A percentile compares a stretch with the other conserved stretches of the same genome.
These are phyloP conservation scores for Amblyteles armatorius DNA, from an alignment of 2,888 invertebrate species.

Conservation along the genomic window DNA sequence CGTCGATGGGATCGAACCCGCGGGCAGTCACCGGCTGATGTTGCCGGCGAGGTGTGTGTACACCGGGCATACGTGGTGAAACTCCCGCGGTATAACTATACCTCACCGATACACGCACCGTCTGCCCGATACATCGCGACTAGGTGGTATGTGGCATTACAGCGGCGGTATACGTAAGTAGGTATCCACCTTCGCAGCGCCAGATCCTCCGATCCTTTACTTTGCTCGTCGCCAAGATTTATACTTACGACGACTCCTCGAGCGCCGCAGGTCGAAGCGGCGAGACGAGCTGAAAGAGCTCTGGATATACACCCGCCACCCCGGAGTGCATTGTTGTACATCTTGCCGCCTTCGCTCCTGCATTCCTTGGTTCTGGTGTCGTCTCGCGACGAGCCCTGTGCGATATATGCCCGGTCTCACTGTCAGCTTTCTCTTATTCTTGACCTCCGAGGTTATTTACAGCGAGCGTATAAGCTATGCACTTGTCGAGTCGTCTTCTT, in stretches of 20 bases:
- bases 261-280: slow-evolving; percentile 56
- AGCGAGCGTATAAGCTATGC: slow-evolving; percentile 8
- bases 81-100: slow-evolving; percentile 25
- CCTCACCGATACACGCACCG: background rate
- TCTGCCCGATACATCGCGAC: background rate
- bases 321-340: slow-evolving; percentile 57
- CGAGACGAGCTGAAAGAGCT: slow-evolving; percentile 54
- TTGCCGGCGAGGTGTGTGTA: slow-evolving; percentile 19
- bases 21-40: slow-evolving; percentile 36
- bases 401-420: slow-evolving; percentile 35
- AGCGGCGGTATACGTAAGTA: slow-evolving; percentile 24
- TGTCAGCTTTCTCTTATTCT: slow-evolving; percentile 32
- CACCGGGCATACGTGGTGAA: slow-evolving; percentile 22
- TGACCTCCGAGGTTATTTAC: slow-evolving; percentile 42
- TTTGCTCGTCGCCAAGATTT: slow-evolving; percentile 73
- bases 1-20: slow-evolving; percentile 50
- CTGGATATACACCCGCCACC: slow-evolving; percentile 55
- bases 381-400: slow-evolving; percentile 32
- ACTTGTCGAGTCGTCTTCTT: slow-evolving; percentile 31
- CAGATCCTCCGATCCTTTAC: slow-evolving; percentile 72
- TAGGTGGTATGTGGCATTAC: slow-evolving; percentile 1
- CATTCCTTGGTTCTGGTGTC: slow-evolving; percentile 41
- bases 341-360: slow-evolving; percentile 44
- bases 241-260: slow-evolving; percentile 74
- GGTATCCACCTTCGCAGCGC: slow-evolving; percentile 40